These are phyloP conservation scores for Eurypyga helias DNA, from an alignment of 2,113 vertebrate genomes.

Conservation along the genomic window DNA sequence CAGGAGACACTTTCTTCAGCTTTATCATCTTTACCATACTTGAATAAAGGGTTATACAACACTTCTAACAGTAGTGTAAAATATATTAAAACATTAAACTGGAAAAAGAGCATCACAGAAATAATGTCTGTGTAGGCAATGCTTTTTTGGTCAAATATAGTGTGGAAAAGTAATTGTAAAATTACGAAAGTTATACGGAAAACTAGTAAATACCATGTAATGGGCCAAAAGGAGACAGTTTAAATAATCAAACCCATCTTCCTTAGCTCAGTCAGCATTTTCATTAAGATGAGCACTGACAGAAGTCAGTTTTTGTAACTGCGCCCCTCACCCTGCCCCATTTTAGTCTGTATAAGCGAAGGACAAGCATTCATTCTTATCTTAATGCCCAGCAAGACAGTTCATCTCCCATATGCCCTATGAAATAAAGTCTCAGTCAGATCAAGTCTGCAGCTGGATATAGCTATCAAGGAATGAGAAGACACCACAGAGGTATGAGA, in stretches of 20 bases:
- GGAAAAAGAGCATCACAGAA: background rate
- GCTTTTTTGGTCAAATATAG: background rate
- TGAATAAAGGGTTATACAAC: background rate
- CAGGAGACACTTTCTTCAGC: background rate
- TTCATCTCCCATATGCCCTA: background rate
- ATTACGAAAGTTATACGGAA: background rate
- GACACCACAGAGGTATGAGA: background rate
- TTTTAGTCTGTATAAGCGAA: background rate
- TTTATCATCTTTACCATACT: background rate
- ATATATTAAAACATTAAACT: background rate
- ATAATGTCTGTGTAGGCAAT: background rate
- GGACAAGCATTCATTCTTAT: background rate
- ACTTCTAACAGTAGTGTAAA: background rate
- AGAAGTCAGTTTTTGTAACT: background rate
- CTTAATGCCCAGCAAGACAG: background rate
- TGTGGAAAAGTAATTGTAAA: background rate
- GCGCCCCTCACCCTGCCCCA: too few species aligned
- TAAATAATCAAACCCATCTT: background rate
- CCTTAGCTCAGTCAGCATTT: background rate
- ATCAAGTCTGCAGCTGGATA: background rate
- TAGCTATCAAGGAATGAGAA: background rate
- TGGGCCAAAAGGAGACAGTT: background rate
- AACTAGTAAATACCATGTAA: background rate
- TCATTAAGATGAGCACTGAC: background rate
- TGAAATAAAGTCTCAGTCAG: background rate